These are phyloP conservation scores for Euleptes europaea DNA, from an alignment of 2,113 vertebrate species.

Conservation along the genomic window DNA sequence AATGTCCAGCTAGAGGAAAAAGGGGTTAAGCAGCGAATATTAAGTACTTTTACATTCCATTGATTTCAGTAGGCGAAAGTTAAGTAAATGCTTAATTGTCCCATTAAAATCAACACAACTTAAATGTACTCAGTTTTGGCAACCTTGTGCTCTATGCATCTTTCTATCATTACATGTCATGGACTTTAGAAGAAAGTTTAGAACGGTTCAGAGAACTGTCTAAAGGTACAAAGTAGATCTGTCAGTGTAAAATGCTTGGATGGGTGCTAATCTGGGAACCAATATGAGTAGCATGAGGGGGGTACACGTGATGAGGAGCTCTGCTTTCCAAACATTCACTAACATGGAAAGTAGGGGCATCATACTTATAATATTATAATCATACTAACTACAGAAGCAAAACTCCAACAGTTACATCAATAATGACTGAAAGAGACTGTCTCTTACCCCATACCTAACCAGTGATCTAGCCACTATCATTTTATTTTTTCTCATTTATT, in stretches of 20 bases:
- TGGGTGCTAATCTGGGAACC: not conserved
- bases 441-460: not conserved
- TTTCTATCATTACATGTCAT: not conserved
- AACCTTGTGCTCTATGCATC: not conserved
- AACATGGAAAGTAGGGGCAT: not conserved
- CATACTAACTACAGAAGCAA: not conserved
- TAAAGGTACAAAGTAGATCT: not conserved
- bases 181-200: not conserved
- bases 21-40: not conserved
- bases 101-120: not conserved
- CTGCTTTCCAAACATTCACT: not conserved
- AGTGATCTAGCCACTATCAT: slow-evolving; percentile 34
- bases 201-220: not conserved
- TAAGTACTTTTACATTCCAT: not conserved
- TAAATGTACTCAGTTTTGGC: not conserved
- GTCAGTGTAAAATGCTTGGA: not conserved
- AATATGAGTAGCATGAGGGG: not conserved
- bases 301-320: not conserved
- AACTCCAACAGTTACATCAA: not conserved
- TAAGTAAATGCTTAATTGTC: not conserved
- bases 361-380: not conserved
- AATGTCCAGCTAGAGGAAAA: not conserved
- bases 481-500: slow-evolving; percentile 38
- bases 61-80: not conserved
- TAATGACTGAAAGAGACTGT: slow-evolving; percentile 1